phyloP scores from a whole-genome alignment of 2,888 invertebrate genomes.

The Eupithecia pulchellata region DNA sequence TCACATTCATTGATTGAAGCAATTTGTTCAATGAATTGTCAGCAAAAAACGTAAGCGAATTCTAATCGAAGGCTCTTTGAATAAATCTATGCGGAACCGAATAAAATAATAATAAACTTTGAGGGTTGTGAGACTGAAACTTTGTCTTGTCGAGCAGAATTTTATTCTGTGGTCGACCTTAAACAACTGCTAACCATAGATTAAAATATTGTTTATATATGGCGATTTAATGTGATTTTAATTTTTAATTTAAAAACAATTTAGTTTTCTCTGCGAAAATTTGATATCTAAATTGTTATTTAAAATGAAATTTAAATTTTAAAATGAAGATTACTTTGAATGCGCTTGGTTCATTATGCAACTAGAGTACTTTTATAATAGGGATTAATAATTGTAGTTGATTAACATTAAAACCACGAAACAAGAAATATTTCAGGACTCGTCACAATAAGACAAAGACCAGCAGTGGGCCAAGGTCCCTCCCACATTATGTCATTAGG shows the following conservation, averaged over 20 bases:
- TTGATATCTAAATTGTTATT: no score
- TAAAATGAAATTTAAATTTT: no score
- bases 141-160: no score
- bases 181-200: no score
- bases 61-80: conserved; percentile 25
- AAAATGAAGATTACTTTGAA: no score
- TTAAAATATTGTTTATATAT: no score
- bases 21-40: conserved; percentile 23
- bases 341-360: no score
- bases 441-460: conserved; percentile 23
- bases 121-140: no score
- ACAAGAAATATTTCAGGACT: conserved; percentile 2
- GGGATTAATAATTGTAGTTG: not conserved
- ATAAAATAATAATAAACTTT: not conserved
- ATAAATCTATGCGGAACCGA: conserved; percentile 26
- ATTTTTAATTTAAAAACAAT: no score
- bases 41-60: conserved; percentile 31
- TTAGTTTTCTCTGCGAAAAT: no score
- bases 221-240: no score
- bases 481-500: conserved; percentile 28
- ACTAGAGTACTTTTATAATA: not conserved
- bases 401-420: conserved; percentile 1
- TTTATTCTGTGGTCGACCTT: no score
- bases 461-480: conserved; percentile 33
- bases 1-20: not conserved